Percentiles rank a stretch among this genome's conserved stretches.
Evolutionary conservation across 2,888 invertebrate genomes (phyloP).

Genomic region (Drosophila mimetica): DNA sequence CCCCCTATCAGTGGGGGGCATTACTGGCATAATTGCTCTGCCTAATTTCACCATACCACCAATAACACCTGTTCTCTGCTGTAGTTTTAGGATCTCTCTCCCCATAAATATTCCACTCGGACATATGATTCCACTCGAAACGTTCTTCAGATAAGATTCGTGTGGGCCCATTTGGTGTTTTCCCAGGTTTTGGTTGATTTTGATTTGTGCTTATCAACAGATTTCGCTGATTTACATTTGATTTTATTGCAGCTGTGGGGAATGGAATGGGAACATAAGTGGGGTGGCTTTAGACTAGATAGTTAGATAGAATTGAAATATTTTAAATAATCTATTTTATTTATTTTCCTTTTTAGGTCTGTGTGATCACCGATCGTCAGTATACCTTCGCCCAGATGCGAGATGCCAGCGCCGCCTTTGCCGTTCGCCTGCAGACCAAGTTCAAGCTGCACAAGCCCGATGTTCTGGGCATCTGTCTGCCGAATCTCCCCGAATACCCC

Average conservation of each 20-base stretch:
- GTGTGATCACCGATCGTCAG: slow-evolving; percentile 89
- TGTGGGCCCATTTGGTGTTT: background rate
- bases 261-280: background rate
- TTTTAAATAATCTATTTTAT: no score
- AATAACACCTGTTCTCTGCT: background rate
- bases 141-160: slow-evolving; percentile 20
- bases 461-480: slow-evolving; percentile 89
- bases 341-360: slow-evolving; percentile 86
- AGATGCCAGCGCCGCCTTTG: slow-evolving; percentile 88
- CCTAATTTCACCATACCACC: slow-evolving; percentile 12
- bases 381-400: slow-evolving; percentile 89
- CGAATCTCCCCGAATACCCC: slow-evolving; percentile 91
- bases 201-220: slow-evolving; percentile 1
- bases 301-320: no score
- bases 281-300: background rate
- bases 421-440: slow-evolving; percentile 88
- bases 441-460: slow-evolving; percentile 88
- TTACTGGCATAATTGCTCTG: background rate
- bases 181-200: background rate
- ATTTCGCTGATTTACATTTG: background rate
- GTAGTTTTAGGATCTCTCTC: background rate
- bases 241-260: background rate
- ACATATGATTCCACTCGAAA: slow-evolving; percentile 7
- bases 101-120: background rate
- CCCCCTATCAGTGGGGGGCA: background rate